Evolutionary conservation across 1,140 invertebrate genomes (phyloP), one percentile per base, ranked within the genome.

Genomic region (Penaeus japonicus): DNA sequence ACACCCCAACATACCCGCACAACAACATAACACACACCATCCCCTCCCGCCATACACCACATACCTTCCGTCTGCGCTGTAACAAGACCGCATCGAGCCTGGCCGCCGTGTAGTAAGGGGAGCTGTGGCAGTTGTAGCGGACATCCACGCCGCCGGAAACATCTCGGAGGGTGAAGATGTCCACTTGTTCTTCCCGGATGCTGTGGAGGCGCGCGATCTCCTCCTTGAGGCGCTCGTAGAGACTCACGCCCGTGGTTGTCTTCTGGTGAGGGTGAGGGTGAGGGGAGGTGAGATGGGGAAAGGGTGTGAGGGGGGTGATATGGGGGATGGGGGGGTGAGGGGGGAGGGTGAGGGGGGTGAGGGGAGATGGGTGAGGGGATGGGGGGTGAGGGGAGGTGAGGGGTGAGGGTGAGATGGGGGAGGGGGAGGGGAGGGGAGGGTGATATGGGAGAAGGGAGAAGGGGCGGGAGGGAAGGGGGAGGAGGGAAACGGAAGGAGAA

Each of bases 31-130:
- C n/a, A n/a, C n/a, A n/a, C n/a, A n/a, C n/a, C n/a, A n/a, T n/a
- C 59, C 22, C 59, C 59, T 3, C 59, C 59, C n/a, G n/a, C n/a
- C n/a, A n/a, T 65, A 22, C 59, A n/a, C 59, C 59, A 3, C 65
- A 2, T 7, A 90, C 98, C 95, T 96, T 85, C 32, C 84, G 47
- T n/a, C 90, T 86, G 92, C 99, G 96, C 94, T 98, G 96, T n/a
- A 98, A 92, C 1, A 99, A 96, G 53, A 98, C 96, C n/a, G 98
- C 98, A 92, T 99, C 98, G 53, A 99, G 94, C 93, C 96, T 95
- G 0, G 98, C 96, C 0, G 98, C 96, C 91, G 98, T 98, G 91
- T 98, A 98, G 92, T 98, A 99, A 2, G 98, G 97, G 0, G 98
- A 98, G 0, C 97, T 97, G 93, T 99, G 97, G 10, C 97, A 98